Evolutionary conservation across 2,888 invertebrate species (phyloP).

Genomic region (Volucella zonaria): DNA sequence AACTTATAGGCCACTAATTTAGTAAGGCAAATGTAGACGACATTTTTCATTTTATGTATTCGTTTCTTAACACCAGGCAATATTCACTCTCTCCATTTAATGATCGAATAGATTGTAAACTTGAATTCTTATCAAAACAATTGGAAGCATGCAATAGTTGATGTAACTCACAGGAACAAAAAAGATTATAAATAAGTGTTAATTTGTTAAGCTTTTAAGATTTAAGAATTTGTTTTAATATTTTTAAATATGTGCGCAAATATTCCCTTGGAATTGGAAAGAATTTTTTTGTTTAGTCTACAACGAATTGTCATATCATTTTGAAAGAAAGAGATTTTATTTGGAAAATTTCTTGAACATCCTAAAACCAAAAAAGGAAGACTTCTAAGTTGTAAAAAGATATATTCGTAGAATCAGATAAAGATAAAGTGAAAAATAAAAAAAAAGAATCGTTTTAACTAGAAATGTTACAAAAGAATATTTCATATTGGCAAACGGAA

Average conservation of each 20-base stretch:
- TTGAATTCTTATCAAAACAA: conserved; percentile 12
- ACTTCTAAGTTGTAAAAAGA: no score
- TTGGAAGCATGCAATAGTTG: conserved; percentile 68
- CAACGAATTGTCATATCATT: conserved; percentile 73
- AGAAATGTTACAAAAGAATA: no score
- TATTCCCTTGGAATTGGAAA: conserved; percentile 21
- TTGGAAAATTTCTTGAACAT: conserved; percentile 25
- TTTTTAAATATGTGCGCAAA: conserved; percentile 54
- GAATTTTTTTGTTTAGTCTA: conserved; percentile 42
- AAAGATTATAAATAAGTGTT: conserved; percentile 47
- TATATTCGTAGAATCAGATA: no score
- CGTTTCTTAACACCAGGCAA: no score
- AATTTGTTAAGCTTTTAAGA: conserved; percentile 45
- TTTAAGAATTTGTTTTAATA: conserved; percentile 8
- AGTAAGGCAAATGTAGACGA: no score
- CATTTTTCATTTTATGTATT: no score
- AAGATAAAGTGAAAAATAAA: no score
- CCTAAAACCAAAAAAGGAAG: no score
- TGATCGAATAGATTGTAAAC: not conserved
- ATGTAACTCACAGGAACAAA: conserved; percentile 57
- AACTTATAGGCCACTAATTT: no score
- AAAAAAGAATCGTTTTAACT: no score
- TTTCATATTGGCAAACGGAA: no score
- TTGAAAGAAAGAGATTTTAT: conserved; percentile 20
- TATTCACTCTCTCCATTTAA: not conserved